phyloP scores from a whole-genome alignment of 2,888 invertebrate genomes.

The Digitonthophagus gazella region DNA sequence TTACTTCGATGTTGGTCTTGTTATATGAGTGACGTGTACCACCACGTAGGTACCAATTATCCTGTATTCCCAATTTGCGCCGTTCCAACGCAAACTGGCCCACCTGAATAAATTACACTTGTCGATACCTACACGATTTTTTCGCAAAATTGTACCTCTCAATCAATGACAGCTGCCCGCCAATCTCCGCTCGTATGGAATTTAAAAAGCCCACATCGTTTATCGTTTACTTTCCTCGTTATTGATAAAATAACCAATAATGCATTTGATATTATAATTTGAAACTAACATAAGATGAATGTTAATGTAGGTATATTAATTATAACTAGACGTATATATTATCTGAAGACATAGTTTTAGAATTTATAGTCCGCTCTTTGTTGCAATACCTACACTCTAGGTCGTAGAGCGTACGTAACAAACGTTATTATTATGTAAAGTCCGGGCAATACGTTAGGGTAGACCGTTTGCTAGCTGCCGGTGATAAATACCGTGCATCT shows the following conservation, averaged over 20 bases:
- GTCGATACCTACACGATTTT: neutral
- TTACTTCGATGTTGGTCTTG: neutral
- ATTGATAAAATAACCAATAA: too few species aligned
- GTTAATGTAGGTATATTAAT: too few species aligned
- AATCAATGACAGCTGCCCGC: neutral
- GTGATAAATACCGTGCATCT: conserved; percentile 28
- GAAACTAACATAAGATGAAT: too few species aligned
- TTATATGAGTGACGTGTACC: neutral
- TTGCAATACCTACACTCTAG: too few species aligned
- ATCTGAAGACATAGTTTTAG: too few species aligned
- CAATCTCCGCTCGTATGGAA: neutral
- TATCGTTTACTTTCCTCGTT: too few species aligned
- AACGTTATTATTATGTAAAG: too few species aligned
- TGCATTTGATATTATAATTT: neutral
- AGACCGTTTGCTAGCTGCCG: neutral
- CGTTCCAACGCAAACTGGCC: too few species aligned
- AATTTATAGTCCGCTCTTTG: too few species aligned
- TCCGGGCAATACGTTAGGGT: too few species aligned
- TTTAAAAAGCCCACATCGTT: neutral
- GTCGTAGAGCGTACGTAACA: too few species aligned
- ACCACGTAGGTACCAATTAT: neutral
- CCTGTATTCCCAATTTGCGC: neutral
- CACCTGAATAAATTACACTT: neutral
- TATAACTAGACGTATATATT: too few species aligned
- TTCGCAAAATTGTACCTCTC: neutral